These are phyloP conservation scores for Austrolebias charrua DNA, from an alignment of 2,797 vertebrate genomes.

Conservation along the genomic window DNA sequence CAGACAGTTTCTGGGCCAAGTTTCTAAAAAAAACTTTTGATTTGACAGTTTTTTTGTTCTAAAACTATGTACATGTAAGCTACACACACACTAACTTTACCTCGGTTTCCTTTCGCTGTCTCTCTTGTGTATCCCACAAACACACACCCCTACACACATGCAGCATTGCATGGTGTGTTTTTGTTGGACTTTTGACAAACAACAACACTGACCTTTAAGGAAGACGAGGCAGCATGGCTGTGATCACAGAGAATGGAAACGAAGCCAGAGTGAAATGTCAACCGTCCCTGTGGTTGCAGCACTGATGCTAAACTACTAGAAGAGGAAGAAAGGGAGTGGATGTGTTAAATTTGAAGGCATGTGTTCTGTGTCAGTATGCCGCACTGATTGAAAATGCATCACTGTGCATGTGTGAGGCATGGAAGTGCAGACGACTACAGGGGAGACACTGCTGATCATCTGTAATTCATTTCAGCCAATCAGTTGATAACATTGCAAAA, in stretches of 20 bases:
- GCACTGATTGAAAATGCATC: constrained; percentile 45
- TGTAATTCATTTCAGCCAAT: constrained; percentile 20
- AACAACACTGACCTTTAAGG: constrained; percentile 84
- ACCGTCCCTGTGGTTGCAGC: constrained; percentile 82
- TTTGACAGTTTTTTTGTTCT: constrained; percentile 58
- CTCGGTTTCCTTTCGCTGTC: constrained; percentile 1
- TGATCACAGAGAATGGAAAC: constrained; percentile 84
- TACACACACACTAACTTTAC: constrained; percentile 38
- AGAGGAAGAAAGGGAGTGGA: constrained; percentile 40
- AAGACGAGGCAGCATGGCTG: constrained; percentile 80
- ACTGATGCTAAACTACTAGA: constrained; percentile 79
- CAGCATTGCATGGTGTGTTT: constrained; percentile 73
- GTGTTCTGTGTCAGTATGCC: constrained; percentile 29
- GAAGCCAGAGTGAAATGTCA: constrained; percentile 85
- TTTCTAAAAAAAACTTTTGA: constrained; percentile 34
- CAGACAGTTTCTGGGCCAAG: constrained; percentile 13
- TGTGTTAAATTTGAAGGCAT: constrained; percentile 36
- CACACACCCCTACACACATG: constrained; percentile 41
- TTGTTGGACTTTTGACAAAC: constrained; percentile 82
- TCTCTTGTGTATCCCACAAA: constrained; percentile 8
- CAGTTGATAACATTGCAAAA: constrained; percentile 20
- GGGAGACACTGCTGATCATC: constrained; percentile 8
- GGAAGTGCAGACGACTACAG: background rate
- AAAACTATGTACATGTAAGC: constrained; percentile 29
- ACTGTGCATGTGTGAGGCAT: constrained; percentile 34